phyloP scores from a whole-genome alignment of 2,113 vertebrate species.

The Bos javanicus region DNA sequence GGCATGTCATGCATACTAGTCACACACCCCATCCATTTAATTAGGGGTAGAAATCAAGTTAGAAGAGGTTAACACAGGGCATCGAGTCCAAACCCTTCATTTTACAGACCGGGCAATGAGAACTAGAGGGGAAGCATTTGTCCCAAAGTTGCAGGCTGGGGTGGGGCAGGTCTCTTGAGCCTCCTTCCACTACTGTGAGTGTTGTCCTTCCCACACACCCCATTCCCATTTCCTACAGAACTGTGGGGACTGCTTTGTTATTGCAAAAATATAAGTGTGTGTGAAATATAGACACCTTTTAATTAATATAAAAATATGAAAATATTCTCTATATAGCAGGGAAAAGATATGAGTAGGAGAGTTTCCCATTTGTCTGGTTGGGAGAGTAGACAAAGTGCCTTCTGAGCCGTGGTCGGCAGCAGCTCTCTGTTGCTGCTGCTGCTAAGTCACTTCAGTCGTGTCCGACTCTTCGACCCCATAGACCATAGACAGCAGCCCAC shows the following conservation, averaged over 20 bases:
- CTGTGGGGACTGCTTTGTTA: neutral
- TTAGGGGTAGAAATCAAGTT: neutral
- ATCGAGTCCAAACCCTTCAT: neutral
- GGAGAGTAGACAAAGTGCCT: neutral
- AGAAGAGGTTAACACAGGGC: neutral
- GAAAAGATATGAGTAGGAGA: neutral
- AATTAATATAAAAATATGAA: neutral
- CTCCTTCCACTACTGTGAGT: neutral
- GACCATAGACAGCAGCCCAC: too few relatives aligned
- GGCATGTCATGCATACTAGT: fast-evolving
- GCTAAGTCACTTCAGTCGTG: too few relatives aligned
- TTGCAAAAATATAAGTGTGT: neutral
- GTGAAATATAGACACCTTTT: neutral
- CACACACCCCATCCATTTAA: neutral
- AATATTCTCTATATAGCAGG: neutral
- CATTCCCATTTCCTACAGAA: neutral
- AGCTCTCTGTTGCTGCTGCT: neutral
- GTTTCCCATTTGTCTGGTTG: neutral
- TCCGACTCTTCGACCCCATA: too few relatives aligned
- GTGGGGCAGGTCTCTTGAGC: neutral
- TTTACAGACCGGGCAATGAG: neutral
- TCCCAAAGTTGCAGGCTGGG: neutral
- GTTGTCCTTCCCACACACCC: neutral
- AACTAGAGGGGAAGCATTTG: neutral
- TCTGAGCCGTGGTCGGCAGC: neutral